Base-by-base conservation (phyloP, 2,113 vertebrate genomes). In the Lagopus leucura region DNA sequence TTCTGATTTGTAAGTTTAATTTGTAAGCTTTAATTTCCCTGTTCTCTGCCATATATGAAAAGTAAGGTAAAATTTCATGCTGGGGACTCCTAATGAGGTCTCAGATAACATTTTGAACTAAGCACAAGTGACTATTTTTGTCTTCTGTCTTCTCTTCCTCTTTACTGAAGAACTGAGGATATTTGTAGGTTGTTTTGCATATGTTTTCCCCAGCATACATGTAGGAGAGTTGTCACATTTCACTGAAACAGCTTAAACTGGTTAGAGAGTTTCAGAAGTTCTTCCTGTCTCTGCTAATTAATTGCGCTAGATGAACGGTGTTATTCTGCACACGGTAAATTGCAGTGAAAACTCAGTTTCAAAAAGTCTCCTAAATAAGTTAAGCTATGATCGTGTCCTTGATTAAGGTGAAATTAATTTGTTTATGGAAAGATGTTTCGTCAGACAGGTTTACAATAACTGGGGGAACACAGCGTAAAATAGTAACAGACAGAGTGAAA, bases 111-210 rank as follows among this genome's bases (percentile, higher is more conserved):
- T 10, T 79, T 79, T 45, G 40, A 71, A 91, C 40, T 27, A 71
- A 91, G 64, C 63, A 42, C 48, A 89, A 88, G 28, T 75, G 76
- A 82, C 50, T 92, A 19, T 17, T 60, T 22, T 52, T 81, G 25
- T 81, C 28, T 80, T 80, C 75, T 25, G 50, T 73, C 48, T 89
- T 88, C 16, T 64, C 47, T 78, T 94, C 19, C 48, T 79, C 36
- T 64, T 48, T 16, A 11, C n/a, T 60, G 61, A 74, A 66, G 57
- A 38, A 22, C 12, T 66, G 80, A 58, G 63, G 40, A 14, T 75
- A 34, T 79, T 79, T 85, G 27, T n/a, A 21, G 88, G 55, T 69
- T 94, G 91, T 71, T 96, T 96, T 92, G 67, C 87, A 77, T 94
- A 27, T 21, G 27, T 42, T 75, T 93, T 90, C 32, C 63, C 74